phyloP scores from a whole-genome alignment of 2,888 invertebrate genomes.

The Trileptium ribeirensis region DNA sequence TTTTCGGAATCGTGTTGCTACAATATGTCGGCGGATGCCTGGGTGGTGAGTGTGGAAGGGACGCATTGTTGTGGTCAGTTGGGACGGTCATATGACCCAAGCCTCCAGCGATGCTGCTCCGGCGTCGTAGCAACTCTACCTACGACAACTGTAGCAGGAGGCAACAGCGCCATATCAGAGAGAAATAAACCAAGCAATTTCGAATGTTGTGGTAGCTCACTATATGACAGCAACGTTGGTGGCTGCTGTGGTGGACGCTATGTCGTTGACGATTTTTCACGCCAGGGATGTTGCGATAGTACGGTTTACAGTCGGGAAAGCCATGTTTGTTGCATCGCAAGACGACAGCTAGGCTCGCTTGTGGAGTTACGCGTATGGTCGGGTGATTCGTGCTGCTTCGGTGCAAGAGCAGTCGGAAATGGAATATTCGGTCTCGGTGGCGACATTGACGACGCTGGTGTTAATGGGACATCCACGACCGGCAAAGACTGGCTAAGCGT shows the following conservation, averaged over 20 bases:
- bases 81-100: background rate
- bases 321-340: background rate
- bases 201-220: background rate
- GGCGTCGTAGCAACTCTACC: background rate
- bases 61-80: background rate
- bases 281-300: background rate
- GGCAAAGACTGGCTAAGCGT: too few relatives aligned
- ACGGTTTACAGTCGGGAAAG: background rate
- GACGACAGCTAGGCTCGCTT: too few relatives aligned
- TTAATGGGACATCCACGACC: too few relatives aligned
- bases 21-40: background rate
- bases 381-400: too few relatives aligned
- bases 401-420: too few relatives aligned
- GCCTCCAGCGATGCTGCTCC: background rate
- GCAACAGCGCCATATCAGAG: too few relatives aligned
- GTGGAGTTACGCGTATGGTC: too few relatives aligned
- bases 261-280: background rate
- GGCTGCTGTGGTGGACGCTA: background rate
- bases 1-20: background rate
- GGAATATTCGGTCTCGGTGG: too few relatives aligned
- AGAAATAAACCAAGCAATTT: background rate
- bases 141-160: too few relatives aligned
- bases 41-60: background rate
- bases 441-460: too few relatives aligned
- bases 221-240: background rate